Conservation (phyloP, 2,888 invertebrate species). For the Ceraclea dissimilis region DNA sequence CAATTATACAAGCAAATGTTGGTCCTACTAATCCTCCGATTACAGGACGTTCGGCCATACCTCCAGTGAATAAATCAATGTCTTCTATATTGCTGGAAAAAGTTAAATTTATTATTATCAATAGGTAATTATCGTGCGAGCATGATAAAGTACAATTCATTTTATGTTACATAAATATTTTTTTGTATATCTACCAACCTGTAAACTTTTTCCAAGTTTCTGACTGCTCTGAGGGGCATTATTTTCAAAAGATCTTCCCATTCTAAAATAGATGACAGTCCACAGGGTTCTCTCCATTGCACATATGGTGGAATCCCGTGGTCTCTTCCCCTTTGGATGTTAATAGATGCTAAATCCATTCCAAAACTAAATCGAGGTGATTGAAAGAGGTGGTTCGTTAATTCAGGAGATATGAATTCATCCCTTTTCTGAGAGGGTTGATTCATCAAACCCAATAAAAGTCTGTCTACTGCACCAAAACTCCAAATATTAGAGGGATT, state of each 20-base stretch:
- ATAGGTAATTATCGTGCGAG: not conserved
- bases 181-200: no score
- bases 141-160: not conserved
- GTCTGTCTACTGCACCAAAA: conserved; percentile 70
- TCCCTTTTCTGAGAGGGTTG: conserved; percentile 73
- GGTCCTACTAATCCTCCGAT: conserved; percentile 76
- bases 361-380: conserved; percentile 63
- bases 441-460: conserved; percentile 67
- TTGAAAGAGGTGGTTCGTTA: conserved; percentile 80
- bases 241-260: conserved; percentile 67
- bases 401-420: conserved; percentile 71
- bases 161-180: not conserved
- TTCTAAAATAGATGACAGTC: conserved; percentile 54
- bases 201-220: conserved; percentile 54
- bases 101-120: no score
- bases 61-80: conserved; percentile 78
- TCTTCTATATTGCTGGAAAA: conserved; percentile 64
- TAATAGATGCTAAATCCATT: conserved; percentile 81
- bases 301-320: conserved; percentile 79
- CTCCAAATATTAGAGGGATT: conserved; percentile 66
- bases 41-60: conserved; percentile 73
- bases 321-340: conserved; percentile 80
- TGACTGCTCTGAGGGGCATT: conserved; percentile 56
- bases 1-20: conserved; percentile 82
- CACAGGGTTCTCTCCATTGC: conserved; percentile 73